Base-by-base conservation (phyloP, 2,888 invertebrate genomes). In the Mythimna ferrago region DNA sequence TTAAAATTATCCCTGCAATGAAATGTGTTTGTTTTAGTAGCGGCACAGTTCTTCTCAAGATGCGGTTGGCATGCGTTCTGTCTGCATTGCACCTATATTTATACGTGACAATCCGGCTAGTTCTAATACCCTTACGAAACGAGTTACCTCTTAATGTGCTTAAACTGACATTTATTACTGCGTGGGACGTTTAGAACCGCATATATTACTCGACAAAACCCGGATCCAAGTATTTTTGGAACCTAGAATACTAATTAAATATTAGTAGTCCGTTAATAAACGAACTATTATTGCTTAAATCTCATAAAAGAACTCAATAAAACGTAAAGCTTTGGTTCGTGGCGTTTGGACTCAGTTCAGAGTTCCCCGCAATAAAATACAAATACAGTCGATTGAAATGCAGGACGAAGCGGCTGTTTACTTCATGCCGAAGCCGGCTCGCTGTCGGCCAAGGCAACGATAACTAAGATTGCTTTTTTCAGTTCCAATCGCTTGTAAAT, bases 301-400 rank as follows among this genome's bases (percentile, higher is more conserved):
- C 91, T 92, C 91, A 92, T 93, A 93, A 94, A 93, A 93, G 89
- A 92, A 91, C 89, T 93, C 92, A 93, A 94, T 94, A 94, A 93
- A 93, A 92, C 89, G 91, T 92, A 91, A 92, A 92, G 93, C 93
- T 90, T 92, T 89, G 91, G 91, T 89, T 89, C 86, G 87, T 87
- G 89, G 85, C 87, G 88, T 89, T 89, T 89, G 90, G 89, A 87
- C 89, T 86, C 88, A 85, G 86, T 84, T 87, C 89, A 48, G 88
- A 89, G 89, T 92, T 91, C 89, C 87, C 89, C 91, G 91, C 95
- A 94, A 95, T 95, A 95, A 95, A 95, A 94, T 93, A 95, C 94
- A 95, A 95, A 95, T 93, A 94, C 91, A 92, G 83, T 88, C 94
- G 94, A 95, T 95, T 95, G 95, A 95, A 95, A 95, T 94, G 93